A percentile compares a stretch with the other conserved stretches of the same genome.
Conservation (phyloP, 2,888 invertebrate genomes). For the Apamea crenata region DNA sequence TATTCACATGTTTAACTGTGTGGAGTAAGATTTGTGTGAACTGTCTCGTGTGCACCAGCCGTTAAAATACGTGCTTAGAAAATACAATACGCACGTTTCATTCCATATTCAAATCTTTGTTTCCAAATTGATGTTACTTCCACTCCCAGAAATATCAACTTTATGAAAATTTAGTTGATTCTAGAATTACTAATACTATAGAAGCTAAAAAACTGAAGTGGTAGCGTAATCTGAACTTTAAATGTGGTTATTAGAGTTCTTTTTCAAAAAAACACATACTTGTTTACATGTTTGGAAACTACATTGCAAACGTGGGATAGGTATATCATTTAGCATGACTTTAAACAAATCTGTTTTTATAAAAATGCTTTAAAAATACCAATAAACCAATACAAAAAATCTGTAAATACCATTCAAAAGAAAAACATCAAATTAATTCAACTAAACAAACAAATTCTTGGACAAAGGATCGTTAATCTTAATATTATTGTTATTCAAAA, state of each 20-base stretch:
- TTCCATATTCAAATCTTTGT: neutral
- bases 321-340: neutral
- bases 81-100: constrained; percentile 8
- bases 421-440: constrained; percentile 24
- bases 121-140: neutral
- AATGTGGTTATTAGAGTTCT: no score
- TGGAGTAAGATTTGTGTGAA: constrained; percentile 32
- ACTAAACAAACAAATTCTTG: constrained; percentile 8
- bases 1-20: constrained; percentile 24
- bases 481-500: constrained; percentile 40
- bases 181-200: neutral
- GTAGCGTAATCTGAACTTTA: neutral
- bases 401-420: constrained; percentile 8
- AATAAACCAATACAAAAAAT: neutral
- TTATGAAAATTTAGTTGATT: neutral
- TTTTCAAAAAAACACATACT: neutral
- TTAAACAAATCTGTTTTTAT: neutral
- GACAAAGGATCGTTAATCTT: constrained; percentile 41
- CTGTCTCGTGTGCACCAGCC: neutral
- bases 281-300: neutral
- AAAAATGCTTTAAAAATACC: neutral
- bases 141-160: neutral
- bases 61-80: constrained; percentile 35
- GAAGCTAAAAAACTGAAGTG: neutral
- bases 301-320: neutral